These are phyloP conservation scores for Bruchidius siliquastri DNA, from an alignment of 2,888 invertebrate species.

Conservation along the genomic window DNA sequence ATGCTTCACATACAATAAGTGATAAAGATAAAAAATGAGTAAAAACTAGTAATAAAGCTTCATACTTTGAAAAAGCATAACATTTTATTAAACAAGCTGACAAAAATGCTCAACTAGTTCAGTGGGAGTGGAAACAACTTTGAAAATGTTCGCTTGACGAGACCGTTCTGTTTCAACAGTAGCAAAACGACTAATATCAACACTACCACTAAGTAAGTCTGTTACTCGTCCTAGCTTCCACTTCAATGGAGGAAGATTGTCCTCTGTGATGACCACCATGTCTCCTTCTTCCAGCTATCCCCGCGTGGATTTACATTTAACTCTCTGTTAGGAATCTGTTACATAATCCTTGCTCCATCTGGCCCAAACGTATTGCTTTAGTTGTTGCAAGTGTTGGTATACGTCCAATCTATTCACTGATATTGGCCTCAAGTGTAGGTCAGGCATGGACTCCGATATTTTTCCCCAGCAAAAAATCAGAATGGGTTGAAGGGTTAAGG, in stretches of 20 bases:
- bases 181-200: too few relatives aligned
- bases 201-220: too few relatives aligned
- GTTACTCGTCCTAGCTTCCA: constrained; percentile 4
- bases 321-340: constrained; percentile 3
- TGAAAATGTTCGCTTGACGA: background rate
- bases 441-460: constrained; percentile 11
- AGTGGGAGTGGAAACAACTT: too few relatives aligned
- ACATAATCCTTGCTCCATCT: constrained; percentile 10
- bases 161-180: background rate
- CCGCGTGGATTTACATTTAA: constrained; percentile 5
- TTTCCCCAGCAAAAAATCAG: constrained; percentile 17
- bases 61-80: too few relatives aligned
- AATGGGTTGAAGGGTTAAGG: constrained; percentile 14
- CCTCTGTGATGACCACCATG: too few relatives aligned
- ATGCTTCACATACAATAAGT: too few relatives aligned
- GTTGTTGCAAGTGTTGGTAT: constrained; percentile 3
- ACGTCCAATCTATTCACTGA: constrained; percentile 10
- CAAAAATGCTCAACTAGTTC: too few relatives aligned
- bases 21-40: too few relatives aligned
- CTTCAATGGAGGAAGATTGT: background rate
- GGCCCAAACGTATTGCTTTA: constrained; percentile 9
- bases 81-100: too few relatives aligned
- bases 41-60: too few relatives aligned
- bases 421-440: constrained; percentile 6
- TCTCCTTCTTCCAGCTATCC: too few relatives aligned